Percentiles rank a stretch among this genome's conserved stretches.
Evolutionary conservation across 2,113 vertebrate genomes (phyloP).

Genomic region (Ammodytes marinus): DNA sequence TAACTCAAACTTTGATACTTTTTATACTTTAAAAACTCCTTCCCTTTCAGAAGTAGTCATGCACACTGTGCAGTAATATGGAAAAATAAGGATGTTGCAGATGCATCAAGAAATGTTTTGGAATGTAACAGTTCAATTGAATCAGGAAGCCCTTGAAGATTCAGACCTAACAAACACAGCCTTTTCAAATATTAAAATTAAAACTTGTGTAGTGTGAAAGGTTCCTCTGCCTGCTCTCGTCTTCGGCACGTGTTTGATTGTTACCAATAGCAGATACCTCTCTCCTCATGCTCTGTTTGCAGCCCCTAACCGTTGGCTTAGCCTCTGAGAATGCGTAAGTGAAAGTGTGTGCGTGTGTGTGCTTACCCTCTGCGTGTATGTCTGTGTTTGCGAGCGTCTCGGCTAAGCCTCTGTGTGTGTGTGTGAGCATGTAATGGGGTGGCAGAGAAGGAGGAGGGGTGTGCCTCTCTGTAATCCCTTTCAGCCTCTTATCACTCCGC

Average conservation of each 20-base stretch:
- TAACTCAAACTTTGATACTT: too few relatives aligned
- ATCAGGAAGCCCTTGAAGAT: too few relatives aligned
- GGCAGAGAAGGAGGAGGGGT: slow-evolving; percentile 26
- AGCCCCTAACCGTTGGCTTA: slow-evolving; percentile 1
- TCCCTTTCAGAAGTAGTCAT: too few relatives aligned
- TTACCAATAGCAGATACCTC: not conserved
- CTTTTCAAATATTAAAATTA: not conserved
- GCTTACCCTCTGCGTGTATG: not conserved
- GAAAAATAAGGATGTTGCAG: too few relatives aligned
- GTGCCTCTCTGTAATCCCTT: slow-evolving; percentile 53
- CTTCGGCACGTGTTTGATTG: not conserved
- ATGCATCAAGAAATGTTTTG: too few relatives aligned
- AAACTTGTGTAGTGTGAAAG: not conserved
- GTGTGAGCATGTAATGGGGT: not conserved
- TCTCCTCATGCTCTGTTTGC: not conserved
- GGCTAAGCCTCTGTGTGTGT: not conserved
- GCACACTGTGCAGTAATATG: too few relatives aligned
- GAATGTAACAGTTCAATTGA: too few relatives aligned
- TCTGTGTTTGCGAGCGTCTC: slow-evolving; percentile 1
- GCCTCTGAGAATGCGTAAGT: slow-evolving; percentile 9
- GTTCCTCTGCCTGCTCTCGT: not conserved
- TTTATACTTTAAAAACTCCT: too few relatives aligned
- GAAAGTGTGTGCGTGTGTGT: slow-evolving; percentile 21
- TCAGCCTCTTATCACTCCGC: slow-evolving; percentile 67
- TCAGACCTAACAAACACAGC: too few relatives aligned